These are phyloP conservation scores for Camelus dromedarius DNA, from an alignment of 2,113 vertebrate species.

Conservation along the genomic window DNA sequence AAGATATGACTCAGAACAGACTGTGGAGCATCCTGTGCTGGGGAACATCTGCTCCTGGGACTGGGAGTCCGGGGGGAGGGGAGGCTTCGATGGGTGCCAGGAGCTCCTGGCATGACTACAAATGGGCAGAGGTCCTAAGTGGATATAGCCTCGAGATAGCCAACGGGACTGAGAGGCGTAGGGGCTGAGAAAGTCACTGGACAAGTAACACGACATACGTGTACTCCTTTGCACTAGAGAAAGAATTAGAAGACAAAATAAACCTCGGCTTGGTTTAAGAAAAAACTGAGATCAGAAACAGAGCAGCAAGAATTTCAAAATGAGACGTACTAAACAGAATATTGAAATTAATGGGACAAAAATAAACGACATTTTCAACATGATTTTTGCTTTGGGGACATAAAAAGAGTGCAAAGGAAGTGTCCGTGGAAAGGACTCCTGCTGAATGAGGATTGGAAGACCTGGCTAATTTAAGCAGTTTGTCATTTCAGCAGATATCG, in stretches of 20 bases:
- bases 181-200: neutral
- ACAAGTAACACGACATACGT: neutral
- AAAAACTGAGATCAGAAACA: neutral
- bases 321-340: neutral
- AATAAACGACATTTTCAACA: conserved; percentile 7
- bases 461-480: neutral
- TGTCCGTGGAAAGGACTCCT: neutral
- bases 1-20: neutral
- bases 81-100: neutral
- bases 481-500: neutral
- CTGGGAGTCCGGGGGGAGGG: neutral
- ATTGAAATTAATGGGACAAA: conserved; percentile 19
- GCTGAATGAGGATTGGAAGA: neutral
- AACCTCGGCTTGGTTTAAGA: neutral
- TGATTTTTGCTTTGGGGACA: neutral
- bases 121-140: neutral
- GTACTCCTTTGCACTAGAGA: neutral
- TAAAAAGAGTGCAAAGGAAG: neutral
- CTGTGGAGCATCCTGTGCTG: neutral
- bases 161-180: neutral
- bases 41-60: neutral
- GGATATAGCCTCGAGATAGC: neutral
- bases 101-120: neutral
- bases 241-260: neutral
- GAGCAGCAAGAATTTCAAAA: conserved; percentile 36